phyloP scores from a whole-genome alignment of 2,888 invertebrate genomes.

The Palloptera scutellata region DNA sequence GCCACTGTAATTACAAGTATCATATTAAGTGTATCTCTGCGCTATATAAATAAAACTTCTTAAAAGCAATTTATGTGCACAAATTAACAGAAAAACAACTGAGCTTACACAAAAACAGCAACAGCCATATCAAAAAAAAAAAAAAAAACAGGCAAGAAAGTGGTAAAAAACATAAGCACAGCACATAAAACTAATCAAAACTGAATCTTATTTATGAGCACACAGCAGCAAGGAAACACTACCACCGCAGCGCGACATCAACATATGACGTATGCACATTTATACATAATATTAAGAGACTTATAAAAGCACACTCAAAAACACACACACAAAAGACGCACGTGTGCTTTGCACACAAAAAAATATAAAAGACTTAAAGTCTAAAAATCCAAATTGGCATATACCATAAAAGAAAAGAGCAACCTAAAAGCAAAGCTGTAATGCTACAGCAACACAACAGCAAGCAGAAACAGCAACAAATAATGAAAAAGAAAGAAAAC shows the following conservation, averaged over 20 bases:
- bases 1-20: too few species aligned
- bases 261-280: slow-evolving; percentile 22
- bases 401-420: not conserved
- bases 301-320: slow-evolving; percentile 14
- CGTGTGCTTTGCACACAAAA: slow-evolving; percentile 39
- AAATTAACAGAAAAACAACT: slow-evolving; percentile 28
- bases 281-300: slow-evolving; percentile 15
- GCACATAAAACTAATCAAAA: slow-evolving; percentile 9
- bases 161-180: not conserved
- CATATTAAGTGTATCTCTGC: too few species aligned
- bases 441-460: not conserved
- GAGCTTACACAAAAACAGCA: not conserved
- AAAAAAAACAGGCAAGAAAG: not conserved
- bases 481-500: not conserved
- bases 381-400: slow-evolving; percentile 14
- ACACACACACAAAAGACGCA: slow-evolving; percentile 35
- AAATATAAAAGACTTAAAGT: slow-evolving; percentile 1
- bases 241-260: not conserved
- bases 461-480: not conserved
- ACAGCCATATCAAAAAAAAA: not conserved
- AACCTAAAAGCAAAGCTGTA: not conserved
- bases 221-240: not conserved
- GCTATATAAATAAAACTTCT: too few species aligned
- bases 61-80: slow-evolving; percentile 25
- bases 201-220: slow-evolving; percentile 23